A percentile compares a stretch with the other conserved stretches of the same genome.
phyloP scores from a whole-genome alignment of 2,797 vertebrate genomes.

The Sandelia bainsii region DNA sequence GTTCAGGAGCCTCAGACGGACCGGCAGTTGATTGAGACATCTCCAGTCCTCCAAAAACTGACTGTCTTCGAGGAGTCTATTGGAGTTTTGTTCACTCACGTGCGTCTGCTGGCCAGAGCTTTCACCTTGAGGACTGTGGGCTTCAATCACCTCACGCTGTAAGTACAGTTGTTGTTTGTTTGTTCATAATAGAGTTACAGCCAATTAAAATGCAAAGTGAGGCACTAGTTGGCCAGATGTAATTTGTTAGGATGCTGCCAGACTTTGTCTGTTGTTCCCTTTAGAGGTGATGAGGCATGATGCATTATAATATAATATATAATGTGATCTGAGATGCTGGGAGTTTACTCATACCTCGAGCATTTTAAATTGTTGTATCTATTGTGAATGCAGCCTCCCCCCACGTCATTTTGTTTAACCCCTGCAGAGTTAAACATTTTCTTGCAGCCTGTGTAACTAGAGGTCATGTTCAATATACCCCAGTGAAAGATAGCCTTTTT shows the following conservation, averaged over 20 bases:
- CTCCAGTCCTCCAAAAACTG: slow-evolving; percentile 96
- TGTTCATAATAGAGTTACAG: slow-evolving; percentile 33
- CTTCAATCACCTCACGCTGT: slow-evolving; percentile 99
- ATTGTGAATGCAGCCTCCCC: slow-evolving; percentile 32
- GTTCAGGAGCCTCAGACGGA: slow-evolving; percentile 96
- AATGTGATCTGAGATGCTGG: slow-evolving; percentile 57
- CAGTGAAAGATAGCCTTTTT: slow-evolving; percentile 32
- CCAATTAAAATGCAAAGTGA: slow-evolving; percentile 68
- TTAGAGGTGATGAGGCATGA: slow-evolving; percentile 57
- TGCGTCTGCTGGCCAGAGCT: slow-evolving; percentile 93
- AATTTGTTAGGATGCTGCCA: slow-evolving; percentile 55
- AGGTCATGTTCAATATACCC: slow-evolving; percentile 48
- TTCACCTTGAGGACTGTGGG: slow-evolving; percentile 98
- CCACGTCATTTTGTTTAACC: slow-evolving; percentile 50
- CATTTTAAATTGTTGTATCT: slow-evolving; percentile 51
- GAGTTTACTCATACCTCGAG: slow-evolving; percentile 34
- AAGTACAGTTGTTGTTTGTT: slow-evolving; percentile 74
- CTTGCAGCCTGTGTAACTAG: slow-evolving; percentile 18
- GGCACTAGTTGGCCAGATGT: slow-evolving; percentile 37
- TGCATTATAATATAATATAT: slow-evolving; percentile 55
- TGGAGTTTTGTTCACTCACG: slow-evolving; percentile 95
- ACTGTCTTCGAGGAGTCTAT: slow-evolving; percentile 94
- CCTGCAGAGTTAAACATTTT: slow-evolving; percentile 24
- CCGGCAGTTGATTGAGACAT: slow-evolving; percentile 96
- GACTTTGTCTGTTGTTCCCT: slow-evolving; percentile 40